These are phyloP conservation scores for Drosophila villosipedis DNA, from an alignment of 2,888 invertebrate species.

Conservation along the genomic window DNA sequence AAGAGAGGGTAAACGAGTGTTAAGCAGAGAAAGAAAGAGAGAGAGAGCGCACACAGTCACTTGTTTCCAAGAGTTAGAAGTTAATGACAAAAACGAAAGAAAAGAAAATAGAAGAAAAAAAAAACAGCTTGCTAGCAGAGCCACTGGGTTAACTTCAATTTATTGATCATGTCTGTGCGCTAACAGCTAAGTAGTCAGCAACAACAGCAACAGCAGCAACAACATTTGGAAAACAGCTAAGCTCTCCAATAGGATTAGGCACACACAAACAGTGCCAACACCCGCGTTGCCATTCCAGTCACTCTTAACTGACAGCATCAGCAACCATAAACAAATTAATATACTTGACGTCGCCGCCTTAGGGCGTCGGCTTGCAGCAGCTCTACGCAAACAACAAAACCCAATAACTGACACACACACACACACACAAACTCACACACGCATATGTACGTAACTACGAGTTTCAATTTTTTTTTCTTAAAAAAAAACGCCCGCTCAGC, in stretches of 20 bases:
- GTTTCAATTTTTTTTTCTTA: constrained; percentile 72
- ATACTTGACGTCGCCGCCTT: constrained; percentile 58
- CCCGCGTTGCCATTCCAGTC: constrained; percentile 31
- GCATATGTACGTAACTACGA: constrained; percentile 23
- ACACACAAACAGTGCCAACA: not conserved
- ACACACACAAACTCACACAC: constrained; percentile 9
- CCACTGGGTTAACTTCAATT: constrained; percentile 40
- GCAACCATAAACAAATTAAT: constrained; percentile 63
- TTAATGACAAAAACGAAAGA: constrained; percentile 16
- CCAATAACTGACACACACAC: constrained; percentile 54
- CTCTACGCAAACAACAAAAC: constrained; percentile 56
- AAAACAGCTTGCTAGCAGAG: constrained; percentile 40
- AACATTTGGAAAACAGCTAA: constrained; percentile 22
- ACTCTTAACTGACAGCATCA: constrained; percentile 28
- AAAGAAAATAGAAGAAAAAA: not conserved
- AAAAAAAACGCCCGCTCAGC: constrained; percentile 74
- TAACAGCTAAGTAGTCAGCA: constrained; percentile 18
- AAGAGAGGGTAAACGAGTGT: not conserved
- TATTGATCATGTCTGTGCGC: constrained; percentile 48
- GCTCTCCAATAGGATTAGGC: constrained; percentile 47
- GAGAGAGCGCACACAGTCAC: constrained; percentile 3
- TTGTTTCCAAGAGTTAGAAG: constrained; percentile 19
- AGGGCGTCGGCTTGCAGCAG: constrained; percentile 74
- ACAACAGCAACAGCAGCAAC: constrained; percentile 21
- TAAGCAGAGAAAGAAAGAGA: constrained; percentile 18